phyloP scores from a whole-genome alignment of 1,140 invertebrate genomes.

The Dreissena rostriformis region DNA sequence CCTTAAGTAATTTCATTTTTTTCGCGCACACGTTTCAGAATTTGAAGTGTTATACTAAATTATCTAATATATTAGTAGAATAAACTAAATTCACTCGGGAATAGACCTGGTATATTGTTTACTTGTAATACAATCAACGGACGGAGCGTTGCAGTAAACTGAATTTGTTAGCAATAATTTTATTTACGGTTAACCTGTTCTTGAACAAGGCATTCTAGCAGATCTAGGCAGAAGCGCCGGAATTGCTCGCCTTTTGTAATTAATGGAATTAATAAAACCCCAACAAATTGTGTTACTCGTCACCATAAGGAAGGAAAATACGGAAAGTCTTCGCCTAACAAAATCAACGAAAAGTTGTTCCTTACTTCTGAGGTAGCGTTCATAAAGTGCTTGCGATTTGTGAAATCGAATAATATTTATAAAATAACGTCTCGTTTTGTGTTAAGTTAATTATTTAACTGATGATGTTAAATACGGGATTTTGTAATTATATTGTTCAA shows the following conservation, averaged over 20 bases:
- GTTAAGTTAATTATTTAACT: too few relatives aligned
- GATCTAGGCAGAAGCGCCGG: constrained; percentile 29
- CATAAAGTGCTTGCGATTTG: too few relatives aligned
- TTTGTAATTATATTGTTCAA: too few relatives aligned
- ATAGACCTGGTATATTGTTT: constrained; percentile 48
- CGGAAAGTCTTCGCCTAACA: too few relatives aligned
- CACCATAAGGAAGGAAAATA: too few relatives aligned
- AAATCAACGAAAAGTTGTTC: too few relatives aligned
- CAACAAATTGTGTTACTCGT: background rate
- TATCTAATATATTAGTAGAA: constrained; percentile 42
- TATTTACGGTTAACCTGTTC: constrained; percentile 54
- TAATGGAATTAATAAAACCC: constrained; percentile 54
- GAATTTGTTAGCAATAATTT: constrained; percentile 61
- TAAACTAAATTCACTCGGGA: constrained; percentile 37
- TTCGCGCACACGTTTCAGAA: constrained; percentile 31
- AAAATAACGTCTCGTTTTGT: too few relatives aligned
- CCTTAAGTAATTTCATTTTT: constrained; percentile 58
- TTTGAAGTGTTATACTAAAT: constrained; percentile 24
- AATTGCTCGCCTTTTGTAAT: constrained; percentile 19
- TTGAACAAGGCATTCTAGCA: constrained; percentile 39
- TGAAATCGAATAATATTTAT: too few relatives aligned
- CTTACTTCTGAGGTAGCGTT: too few relatives aligned
- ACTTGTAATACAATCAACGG: constrained; percentile 45
- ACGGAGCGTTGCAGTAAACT: constrained; percentile 31
- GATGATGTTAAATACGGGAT: too few relatives aligned